phyloP scores from a whole-genome alignment of 2,888 invertebrate genomes.

The Caenorhabditis angaria region DNA sequence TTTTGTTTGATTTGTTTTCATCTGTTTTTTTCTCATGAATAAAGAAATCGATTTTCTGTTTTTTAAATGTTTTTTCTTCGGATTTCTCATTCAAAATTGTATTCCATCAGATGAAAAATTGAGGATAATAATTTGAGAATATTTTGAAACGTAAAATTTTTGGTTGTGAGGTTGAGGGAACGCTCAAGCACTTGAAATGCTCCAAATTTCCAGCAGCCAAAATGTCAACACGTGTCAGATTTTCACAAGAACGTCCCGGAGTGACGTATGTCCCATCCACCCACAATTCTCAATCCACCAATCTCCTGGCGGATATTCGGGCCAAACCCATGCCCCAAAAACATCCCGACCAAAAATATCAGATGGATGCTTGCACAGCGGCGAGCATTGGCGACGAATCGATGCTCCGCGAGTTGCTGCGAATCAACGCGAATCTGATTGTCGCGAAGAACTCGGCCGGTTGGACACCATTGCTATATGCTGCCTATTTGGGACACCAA shows the following conservation, averaged over 20 bases:
- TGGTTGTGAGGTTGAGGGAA: too few species aligned
- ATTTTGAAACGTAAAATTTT: too few species aligned
- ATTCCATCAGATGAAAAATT: too few species aligned
- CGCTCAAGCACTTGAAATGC: too few species aligned
- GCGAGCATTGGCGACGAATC: constrained; percentile 57
- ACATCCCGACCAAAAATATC: constrained; percentile 31
- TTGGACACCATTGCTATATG: constrained; percentile 95
- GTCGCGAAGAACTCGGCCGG: constrained; percentile 76
- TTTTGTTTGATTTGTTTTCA: too few species aligned
- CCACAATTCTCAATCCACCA: constrained; percentile 6
- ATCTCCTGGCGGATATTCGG: constrained; percentile 32
- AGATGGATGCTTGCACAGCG: constrained; percentile 58
- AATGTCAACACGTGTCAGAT: constrained; percentile 51
- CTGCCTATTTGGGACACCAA: constrained; percentile 90
- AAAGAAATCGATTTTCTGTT: too few species aligned
- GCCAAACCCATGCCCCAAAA: constrained; percentile 37
- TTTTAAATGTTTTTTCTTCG: too few species aligned
- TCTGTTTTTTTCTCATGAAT: too few species aligned
- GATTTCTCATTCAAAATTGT: too few species aligned
- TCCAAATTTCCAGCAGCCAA: too few species aligned
- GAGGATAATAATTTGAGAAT: too few species aligned
- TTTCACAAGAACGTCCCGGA: constrained; percentile 49
- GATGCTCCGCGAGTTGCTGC: constrained; percentile 28
- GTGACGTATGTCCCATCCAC: constrained; percentile 47
- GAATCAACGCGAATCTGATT: constrained; percentile 29